phyloP scores from a whole-genome alignment of 2,888 invertebrate genomes.

The Belgica antarctica region DNA sequence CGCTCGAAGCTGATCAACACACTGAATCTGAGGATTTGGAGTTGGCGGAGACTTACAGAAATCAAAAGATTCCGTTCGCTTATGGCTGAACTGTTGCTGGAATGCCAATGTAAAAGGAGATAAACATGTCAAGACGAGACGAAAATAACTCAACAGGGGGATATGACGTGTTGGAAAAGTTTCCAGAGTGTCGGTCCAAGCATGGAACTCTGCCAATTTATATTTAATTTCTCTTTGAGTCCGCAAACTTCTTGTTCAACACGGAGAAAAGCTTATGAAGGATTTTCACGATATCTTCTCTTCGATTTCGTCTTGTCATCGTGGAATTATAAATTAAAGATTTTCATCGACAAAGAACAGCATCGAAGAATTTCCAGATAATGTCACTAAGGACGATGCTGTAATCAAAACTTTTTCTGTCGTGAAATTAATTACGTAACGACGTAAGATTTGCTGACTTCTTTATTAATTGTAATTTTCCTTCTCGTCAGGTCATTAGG shows the following conservation, averaged over 20 bases:
- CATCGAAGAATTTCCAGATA: neutral
- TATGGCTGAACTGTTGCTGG: conserved; percentile 47
- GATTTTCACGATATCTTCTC: conserved; percentile 7
- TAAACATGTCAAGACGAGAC: conserved; percentile 1
- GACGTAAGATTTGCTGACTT: too few relatives aligned
- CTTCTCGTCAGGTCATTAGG: too few relatives aligned
- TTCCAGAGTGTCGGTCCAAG: neutral
- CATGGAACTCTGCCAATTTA: conserved; percentile 3
- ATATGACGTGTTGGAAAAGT: neutral
- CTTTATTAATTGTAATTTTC: too few relatives aligned
- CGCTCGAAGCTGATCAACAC: conserved; percentile 1
- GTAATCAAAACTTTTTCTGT: too few relatives aligned
- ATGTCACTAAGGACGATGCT: too few relatives aligned
- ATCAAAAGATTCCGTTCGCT: conserved; percentile 55
- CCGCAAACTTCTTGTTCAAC: neutral
- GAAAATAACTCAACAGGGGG: neutral
- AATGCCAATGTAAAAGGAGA: neutral
- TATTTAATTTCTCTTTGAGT: neutral
- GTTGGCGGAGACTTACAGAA: conserved; percentile 47
- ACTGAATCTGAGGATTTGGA: conserved; percentile 43
- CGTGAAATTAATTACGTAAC: too few relatives aligned
- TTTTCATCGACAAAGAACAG: neutral
- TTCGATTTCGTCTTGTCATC: neutral
- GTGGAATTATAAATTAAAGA: neutral
- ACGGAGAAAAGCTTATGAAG: neutral